phyloP scores from a whole-genome alignment of 2,888 invertebrate species.

The Cosmopolites sordidus region DNA sequence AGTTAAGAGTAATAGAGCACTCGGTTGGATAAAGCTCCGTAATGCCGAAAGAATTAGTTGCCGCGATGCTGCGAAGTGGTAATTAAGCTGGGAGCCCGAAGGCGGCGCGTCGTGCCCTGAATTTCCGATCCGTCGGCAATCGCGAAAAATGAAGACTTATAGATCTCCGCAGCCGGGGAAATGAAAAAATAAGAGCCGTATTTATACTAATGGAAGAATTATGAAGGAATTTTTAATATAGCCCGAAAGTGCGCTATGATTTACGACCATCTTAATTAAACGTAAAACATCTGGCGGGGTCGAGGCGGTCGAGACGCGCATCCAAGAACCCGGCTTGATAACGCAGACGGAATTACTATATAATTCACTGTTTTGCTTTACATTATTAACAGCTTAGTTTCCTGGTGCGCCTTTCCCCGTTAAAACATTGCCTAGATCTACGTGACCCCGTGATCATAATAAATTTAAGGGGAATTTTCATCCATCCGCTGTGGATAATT shows the following conservation, averaged over 20 bases:
- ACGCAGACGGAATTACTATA: neutral
- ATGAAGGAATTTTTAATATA: slow-evolving; percentile 43
- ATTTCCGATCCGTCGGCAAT: slow-evolving; percentile 35
- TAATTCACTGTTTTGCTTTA: slow-evolving; percentile 16
- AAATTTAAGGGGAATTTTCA: slow-evolving; percentile 16
- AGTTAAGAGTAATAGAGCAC: slow-evolving; percentile 24
- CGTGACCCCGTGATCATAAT: slow-evolving; percentile 16
- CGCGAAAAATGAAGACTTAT: slow-evolving; percentile 35
- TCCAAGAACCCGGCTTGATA: neutral
- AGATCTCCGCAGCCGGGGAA: slow-evolving; percentile 24
- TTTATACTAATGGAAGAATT: slow-evolving; percentile 38
- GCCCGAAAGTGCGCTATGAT: slow-evolving; percentile 38
- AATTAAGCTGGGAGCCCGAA: slow-evolving; percentile 31
- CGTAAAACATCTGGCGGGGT: slow-evolving; percentile 33
- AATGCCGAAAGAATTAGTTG: slow-evolving; percentile 37
- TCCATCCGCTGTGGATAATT: slow-evolving; percentile 15
- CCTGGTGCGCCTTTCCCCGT: neutral
- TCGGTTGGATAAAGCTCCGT: slow-evolving; percentile 25
- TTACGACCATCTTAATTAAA: slow-evolving; percentile 43
- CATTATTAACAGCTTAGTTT: slow-evolving; percentile 17
- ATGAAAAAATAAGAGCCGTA: slow-evolving; percentile 26
- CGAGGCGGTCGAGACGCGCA: slow-evolving; percentile 3
- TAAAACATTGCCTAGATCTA: slow-evolving; percentile 12
- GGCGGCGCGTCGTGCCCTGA: slow-evolving; percentile 34
- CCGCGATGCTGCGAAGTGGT: slow-evolving; percentile 18